phyloP scores from a whole-genome alignment of 2,797 vertebrate genomes.

The Brotula barbata region DNA sequence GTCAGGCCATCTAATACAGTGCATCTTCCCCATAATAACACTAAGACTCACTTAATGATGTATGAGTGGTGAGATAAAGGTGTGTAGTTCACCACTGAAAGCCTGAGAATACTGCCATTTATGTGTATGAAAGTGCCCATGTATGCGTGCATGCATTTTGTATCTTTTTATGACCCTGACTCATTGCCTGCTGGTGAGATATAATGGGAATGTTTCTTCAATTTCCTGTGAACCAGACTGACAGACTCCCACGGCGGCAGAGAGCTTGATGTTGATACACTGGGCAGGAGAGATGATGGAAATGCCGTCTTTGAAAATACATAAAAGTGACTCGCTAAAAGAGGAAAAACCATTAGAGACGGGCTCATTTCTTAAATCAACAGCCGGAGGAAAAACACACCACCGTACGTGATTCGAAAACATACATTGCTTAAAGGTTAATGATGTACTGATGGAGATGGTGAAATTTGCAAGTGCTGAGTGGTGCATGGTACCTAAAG shows the following conservation, averaged over 20 bases:
- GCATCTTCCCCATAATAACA: conserved; percentile 69
- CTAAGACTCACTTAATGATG: conserved; percentile 67
- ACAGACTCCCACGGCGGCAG: conserved; percentile 36
- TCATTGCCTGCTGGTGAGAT: conserved; percentile 21
- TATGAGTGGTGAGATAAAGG: conserved; percentile 51
- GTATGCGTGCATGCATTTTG: conserved; percentile 6
- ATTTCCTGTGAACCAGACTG: conserved; percentile 51
- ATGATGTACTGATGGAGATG: conserved; percentile 43
- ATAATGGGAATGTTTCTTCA: conserved; percentile 37
- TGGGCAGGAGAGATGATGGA: conserved; percentile 43
- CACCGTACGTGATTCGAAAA: conserved; percentile 49
- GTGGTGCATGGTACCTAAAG: not conserved
- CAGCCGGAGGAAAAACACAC: conserved; percentile 22
- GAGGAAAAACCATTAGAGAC: conserved; percentile 53
- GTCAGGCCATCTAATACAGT: conserved; percentile 69
- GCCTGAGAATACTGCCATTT: conserved; percentile 23
- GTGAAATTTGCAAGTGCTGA: conserved; percentile 20
- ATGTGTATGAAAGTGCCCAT: conserved; percentile 3
- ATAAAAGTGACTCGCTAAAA: conserved; percentile 50
- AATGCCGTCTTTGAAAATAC: conserved; percentile 54
- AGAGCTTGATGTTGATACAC: conserved; percentile 42
- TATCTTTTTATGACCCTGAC: conserved; percentile 39
- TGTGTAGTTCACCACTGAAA: conserved; percentile 39
- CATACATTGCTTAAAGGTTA: conserved; percentile 51
- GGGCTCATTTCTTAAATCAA: conserved; percentile 54